Percentiles rank a stretch among this genome's conserved stretches.
Evolutionary conservation across 2,888 invertebrate species (phyloP).

Genomic region (Apamea anceps): DNA sequence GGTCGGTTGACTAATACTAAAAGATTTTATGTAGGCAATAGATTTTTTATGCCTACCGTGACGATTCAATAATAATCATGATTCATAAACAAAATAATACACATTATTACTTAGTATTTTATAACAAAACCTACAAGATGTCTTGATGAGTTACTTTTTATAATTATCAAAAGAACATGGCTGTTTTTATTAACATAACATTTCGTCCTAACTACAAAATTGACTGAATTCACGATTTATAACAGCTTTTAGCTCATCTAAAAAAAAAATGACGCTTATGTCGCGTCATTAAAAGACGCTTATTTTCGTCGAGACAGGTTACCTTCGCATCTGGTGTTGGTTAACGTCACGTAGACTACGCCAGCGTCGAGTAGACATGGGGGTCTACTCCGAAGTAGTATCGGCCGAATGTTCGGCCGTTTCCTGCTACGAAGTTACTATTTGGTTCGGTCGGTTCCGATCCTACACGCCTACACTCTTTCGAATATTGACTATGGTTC

Average conservation of each 20-base stretch:
- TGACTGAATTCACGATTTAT: slow-evolving; percentile 39
- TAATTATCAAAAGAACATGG: slow-evolving; percentile 17
- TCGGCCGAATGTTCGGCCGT: no score
- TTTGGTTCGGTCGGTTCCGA: no score
- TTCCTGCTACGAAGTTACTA: no score
- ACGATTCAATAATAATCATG: not conserved
- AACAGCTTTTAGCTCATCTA: slow-evolving; percentile 38
- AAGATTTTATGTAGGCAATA: slow-evolving; percentile 6
- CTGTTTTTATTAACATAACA: slow-evolving; percentile 35
- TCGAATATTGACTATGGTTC: no score
- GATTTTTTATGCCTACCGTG: not conserved
- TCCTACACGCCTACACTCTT: no score
- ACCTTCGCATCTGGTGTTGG: not conserved
- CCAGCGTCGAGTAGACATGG: not conserved
- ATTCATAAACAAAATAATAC: slow-evolving; percentile 18
- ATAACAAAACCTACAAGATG: not conserved
- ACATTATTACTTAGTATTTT: slow-evolving; percentile 15
- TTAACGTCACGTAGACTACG: not conserved
- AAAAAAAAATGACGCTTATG: slow-evolving; percentile 16
- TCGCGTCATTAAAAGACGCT: not conserved
- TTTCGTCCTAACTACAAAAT: slow-evolving; percentile 21
- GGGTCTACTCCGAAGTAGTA: no score
- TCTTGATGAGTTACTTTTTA: slow-evolving; percentile 22
- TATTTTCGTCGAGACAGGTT: not conserved
- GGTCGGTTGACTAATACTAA: not conserved